These are phyloP conservation scores for Antheraea yamamai DNA, from an alignment of 2,888 invertebrate species.

Conservation along the genomic window DNA sequence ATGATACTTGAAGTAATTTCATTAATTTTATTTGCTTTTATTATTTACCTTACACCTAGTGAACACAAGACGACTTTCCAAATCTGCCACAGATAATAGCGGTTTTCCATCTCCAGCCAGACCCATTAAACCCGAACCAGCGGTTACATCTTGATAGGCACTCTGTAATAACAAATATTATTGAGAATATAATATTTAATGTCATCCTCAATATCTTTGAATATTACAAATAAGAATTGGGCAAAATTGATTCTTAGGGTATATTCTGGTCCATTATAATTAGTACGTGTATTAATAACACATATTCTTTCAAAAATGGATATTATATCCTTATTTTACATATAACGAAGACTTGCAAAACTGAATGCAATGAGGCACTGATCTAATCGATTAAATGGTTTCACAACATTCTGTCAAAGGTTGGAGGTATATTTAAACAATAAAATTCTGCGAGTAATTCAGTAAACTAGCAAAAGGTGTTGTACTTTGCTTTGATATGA, in stretches of 20 bases:
- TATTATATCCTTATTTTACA: background rate
- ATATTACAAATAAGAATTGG: background rate
- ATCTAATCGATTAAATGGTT: background rate
- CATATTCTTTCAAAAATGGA: too few species aligned
- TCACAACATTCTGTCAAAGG: background rate
- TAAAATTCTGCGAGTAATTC: too few species aligned
- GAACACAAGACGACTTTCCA: constrained; percentile 93
- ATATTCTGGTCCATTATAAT: too few species aligned
- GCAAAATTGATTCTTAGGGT: background rate
- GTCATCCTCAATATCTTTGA: background rate
- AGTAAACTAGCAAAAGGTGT: too few species aligned
- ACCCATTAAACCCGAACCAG: constrained; percentile 92
- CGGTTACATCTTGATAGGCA: constrained; percentile 91
- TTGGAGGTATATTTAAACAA: too few species aligned
- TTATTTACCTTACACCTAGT: constrained; percentile 90
- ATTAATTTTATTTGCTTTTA: background rate
- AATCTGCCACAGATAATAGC: constrained; percentile 89
- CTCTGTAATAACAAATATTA: constrained; percentile 63
- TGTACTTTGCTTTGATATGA: too few species aligned
- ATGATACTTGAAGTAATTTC: background rate
- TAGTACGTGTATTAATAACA: background rate
- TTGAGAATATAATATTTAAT: background rate
- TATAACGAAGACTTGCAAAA: background rate
- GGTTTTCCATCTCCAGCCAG: constrained; percentile 92
- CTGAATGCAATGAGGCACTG: background rate